Evolutionary conservation across 1,140 invertebrate species (phyloP), one percentile per base, ranked within the genome.

Genomic region (Tetramorium parvispinum): DNA sequence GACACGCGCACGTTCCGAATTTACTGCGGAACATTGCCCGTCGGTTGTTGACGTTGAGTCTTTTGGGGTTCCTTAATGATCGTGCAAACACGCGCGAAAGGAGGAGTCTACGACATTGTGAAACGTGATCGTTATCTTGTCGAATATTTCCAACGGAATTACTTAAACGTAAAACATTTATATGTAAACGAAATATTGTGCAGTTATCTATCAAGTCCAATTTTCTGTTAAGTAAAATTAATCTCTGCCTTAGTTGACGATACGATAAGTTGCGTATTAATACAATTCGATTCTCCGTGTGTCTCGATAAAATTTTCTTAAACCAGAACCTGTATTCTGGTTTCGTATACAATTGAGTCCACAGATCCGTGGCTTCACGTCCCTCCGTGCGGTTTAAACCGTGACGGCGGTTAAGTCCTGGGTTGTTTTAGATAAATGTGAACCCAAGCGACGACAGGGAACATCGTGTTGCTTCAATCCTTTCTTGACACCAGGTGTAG

Each of bases 401-500:
- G 32, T 0, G 40, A 59, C 53, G 37, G 16, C 24, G 24, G 73
- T 78, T 66, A 78, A 78, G 32, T 61, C 37, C 37, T n/a, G 51
- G 49, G 51, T 61, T 90, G 75, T 89, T 90, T 75, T 71, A 57
- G 77, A 81, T 59, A 18, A 43, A 40, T 21, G 40, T 57, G 37
- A 40, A 61, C 61, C 70, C 40, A n/a, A 59, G 68, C 79, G 68
- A 89, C 68, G 76, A 87, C 78, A 75, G 75, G 61, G 27, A 78
- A 83, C 55, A 21, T 61, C 65, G 81, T 73, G 51, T 90, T 71
- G 68, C 21, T 40, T 87, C 85, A 92, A 88, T 87, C 88, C 89
- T 88, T 90, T 88, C 63, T 71, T 75, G 75, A 73, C 86, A 85
- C 91, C 93, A 93, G 93, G 89, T 93, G 91, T 78, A 86, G 75